Conservation (phyloP, 2,797 vertebrate genomes). For the Sebastes itinus region DNA sequence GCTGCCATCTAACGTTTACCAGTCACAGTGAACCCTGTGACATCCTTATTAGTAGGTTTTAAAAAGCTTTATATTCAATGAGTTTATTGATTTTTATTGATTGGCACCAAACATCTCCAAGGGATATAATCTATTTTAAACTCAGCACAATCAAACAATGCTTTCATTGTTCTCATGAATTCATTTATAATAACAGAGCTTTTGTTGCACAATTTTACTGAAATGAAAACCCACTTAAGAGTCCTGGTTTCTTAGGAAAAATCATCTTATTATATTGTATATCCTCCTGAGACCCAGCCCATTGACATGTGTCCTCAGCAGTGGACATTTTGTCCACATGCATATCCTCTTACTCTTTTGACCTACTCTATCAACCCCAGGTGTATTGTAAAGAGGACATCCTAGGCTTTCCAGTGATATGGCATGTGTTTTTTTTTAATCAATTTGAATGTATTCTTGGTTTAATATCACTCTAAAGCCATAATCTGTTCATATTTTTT, state of each 20-base stretch:
- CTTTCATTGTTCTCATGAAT: neutral
- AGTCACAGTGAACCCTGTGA: neutral
- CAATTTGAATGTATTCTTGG: no score
- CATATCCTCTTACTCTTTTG: no score
- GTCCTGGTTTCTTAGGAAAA: neutral
- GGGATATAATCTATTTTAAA: neutral
- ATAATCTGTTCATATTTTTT: no score
- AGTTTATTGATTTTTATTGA: neutral
- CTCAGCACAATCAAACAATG: neutral
- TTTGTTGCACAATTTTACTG: neutral
- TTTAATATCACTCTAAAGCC: no score
- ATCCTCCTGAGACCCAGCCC: no score
- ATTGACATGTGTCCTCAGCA: rapidly evolving
- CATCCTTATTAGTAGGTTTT: neutral
- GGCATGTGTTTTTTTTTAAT: no score
- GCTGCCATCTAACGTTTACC: slow-evolving; percentile 73
- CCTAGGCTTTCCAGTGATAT: no score
- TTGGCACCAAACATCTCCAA: neutral
- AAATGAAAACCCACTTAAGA: neutral
- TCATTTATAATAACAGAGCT: neutral
- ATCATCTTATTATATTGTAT: neutral
- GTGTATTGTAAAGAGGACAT: no score
- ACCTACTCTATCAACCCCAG: no score
- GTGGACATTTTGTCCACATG: no score
- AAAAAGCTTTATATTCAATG: neutral